Conservation (phyloP, 2,797 vertebrate genomes). For the Acanthurus tractus region DNA sequence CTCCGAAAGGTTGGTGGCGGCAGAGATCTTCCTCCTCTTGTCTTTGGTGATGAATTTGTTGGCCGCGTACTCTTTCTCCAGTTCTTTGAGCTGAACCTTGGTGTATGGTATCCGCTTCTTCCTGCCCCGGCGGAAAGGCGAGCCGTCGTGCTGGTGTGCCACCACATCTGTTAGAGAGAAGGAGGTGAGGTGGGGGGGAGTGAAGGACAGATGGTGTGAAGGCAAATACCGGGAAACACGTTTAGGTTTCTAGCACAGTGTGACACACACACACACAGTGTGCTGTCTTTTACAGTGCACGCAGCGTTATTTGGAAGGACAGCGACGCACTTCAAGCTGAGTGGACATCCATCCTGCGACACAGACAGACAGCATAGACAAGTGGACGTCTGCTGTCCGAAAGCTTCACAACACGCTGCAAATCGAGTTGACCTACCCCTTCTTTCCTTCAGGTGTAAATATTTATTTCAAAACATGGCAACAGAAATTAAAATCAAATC, state of each 20-base stretch:
- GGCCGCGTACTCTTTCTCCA: constrained; percentile 88
- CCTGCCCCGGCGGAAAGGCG: constrained; percentile 86
- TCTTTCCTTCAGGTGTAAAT: neutral
- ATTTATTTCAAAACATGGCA: neutral
- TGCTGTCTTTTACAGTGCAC: neutral
- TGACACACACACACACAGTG: neutral
- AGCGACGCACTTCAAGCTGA: neutral
- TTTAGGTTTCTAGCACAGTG: neutral
- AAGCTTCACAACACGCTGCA: constrained; percentile 16
- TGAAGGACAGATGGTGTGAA: constrained; percentile 1
- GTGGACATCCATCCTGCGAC: constrained; percentile 13
- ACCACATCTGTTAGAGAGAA: constrained; percentile 82
- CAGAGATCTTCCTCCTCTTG: constrained; percentile 89
- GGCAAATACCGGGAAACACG: constrained; percentile 10
- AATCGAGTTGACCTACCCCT: neutral
- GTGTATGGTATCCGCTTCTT: constrained; percentile 90
- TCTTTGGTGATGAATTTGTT: constrained; percentile 92
- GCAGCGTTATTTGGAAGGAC: neutral
- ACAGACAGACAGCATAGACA: constrained; percentile 35
- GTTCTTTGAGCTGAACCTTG: constrained; percentile 88
- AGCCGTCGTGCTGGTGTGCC: constrained; percentile 87
- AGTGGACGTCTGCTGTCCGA: constrained; percentile 31
- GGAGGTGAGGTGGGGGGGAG: neutral
- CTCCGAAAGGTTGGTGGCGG: constrained; percentile 87
- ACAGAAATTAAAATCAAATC: too few species aligned